phyloP scores from a whole-genome alignment of 1,140 invertebrate genomes.

The Macrobrachium nipponense region DNA sequence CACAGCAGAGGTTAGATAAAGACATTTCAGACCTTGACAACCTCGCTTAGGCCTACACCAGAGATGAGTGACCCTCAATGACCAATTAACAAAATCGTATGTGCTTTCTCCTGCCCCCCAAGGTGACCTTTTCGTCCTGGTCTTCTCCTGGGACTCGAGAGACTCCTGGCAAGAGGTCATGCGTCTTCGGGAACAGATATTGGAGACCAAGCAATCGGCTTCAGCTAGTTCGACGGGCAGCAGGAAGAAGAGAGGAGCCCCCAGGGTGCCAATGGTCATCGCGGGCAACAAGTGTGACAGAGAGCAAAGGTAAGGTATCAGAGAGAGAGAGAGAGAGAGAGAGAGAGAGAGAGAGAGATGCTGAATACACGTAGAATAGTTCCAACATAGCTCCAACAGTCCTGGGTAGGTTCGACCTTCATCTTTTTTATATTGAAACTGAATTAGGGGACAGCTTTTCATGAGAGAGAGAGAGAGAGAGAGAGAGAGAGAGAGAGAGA shows the following conservation, averaged over 20 bases:
- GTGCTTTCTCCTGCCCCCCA: constrained; percentile 63
- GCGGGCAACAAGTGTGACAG: constrained; percentile 86
- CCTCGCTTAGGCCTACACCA: too few species aligned
- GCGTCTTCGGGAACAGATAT: constrained; percentile 82
- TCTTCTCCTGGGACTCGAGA: constrained; percentile 86
- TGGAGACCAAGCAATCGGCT: constrained; percentile 80
- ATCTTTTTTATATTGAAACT: too few species aligned
- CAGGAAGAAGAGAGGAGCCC: constrained; percentile 66
- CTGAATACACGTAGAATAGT: too few species aligned
- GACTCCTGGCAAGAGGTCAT: constrained; percentile 88
- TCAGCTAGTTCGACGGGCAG: constrained; percentile 63
- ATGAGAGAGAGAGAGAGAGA: background rate
- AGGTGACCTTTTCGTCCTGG: constrained; percentile 88
- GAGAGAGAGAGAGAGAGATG: background rate
- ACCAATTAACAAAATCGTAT: background rate
- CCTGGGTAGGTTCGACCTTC: too few species aligned
- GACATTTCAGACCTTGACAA: too few species aligned
- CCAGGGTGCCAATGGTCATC: constrained; percentile 82
- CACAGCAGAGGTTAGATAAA: too few species aligned
- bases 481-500: too few species aligned
- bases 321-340: background rate
- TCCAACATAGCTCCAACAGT: too few species aligned
- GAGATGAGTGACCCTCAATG: background rate
- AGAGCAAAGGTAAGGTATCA: constrained; percentile 75
- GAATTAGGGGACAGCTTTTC: too few species aligned